A percentile compares a stretch with the other conserved stretches of the same genome.
Evolutionary conservation across 2,797 vertebrate species (phyloP).

Genomic region (Sebastes steindachneri): DNA sequence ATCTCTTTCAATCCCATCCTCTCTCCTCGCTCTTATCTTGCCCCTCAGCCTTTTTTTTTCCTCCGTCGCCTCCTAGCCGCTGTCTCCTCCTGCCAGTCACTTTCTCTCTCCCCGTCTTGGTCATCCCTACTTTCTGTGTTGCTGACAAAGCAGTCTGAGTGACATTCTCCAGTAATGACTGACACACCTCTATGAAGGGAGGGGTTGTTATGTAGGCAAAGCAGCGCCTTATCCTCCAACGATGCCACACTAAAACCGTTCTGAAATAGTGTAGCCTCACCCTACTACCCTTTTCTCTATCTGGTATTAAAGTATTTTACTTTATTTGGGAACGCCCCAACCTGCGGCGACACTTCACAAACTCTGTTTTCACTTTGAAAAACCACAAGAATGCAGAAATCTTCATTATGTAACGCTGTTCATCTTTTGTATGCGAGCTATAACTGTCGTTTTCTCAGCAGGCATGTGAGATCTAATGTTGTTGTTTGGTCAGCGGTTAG

Average conservation of each 20-base stretch:
- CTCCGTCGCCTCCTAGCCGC: background rate
- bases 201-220: background rate
- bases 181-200: conserved; percentile 39
- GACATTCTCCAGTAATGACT: conserved; percentile 39
- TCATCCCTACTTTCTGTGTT: conserved; percentile 18
- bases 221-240: background rate
- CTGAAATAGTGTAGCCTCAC: conserved; percentile 1
- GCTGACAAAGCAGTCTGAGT: conserved; percentile 42
- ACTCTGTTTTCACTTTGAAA: background rate
- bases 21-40: conserved; percentile 26
- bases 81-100: conserved; percentile 1
- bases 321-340: background rate
- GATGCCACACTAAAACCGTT: background rate
- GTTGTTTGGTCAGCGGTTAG: background rate
- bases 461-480: background rate
- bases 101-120: background rate
- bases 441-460: conserved; percentile 1
- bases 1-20: conserved; percentile 8
- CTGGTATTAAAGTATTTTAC: background rate
- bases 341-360: background rate
- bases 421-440: background rate
- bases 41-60: background rate
- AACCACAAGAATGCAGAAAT: background rate
- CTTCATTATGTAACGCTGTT: background rate
- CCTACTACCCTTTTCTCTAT: conserved; percentile 2